Conservation (phyloP, 1,140 invertebrate genomes). For the Cardiocondyla obscurior region DNA sequence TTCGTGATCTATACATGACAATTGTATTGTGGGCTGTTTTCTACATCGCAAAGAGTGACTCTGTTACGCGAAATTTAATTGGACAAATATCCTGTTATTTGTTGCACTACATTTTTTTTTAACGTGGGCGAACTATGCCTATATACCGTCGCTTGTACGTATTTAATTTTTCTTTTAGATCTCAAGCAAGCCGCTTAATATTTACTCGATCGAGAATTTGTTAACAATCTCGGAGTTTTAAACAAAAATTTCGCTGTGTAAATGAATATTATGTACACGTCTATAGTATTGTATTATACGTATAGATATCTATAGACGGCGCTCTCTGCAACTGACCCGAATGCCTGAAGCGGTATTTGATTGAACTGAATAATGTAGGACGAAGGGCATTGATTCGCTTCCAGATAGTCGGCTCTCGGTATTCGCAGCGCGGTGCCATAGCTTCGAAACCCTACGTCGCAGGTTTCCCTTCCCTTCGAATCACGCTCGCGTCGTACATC, state of each 20-base stretch:
- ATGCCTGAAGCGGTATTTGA: constrained; percentile 76
- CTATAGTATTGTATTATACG: background rate
- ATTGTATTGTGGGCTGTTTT: background rate
- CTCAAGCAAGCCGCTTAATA: background rate
- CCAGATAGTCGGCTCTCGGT: constrained; percentile 66
- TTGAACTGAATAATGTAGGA: constrained; percentile 78
- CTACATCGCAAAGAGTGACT: background rate
- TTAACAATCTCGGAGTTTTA: background rate
- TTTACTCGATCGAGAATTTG: background rate
- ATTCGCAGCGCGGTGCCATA: constrained; percentile 51
- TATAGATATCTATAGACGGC: background rate
- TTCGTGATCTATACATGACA: constrained; percentile 42
- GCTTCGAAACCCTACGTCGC: constrained; percentile 14
- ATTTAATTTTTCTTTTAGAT: background rate
- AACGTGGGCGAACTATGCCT: background rate
- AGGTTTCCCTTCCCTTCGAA: constrained; percentile 8
- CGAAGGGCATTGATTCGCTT: constrained; percentile 78
- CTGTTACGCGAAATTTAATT: constrained; percentile 9
- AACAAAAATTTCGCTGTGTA: background rate
- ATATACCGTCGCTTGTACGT: background rate
- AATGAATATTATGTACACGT: background rate
- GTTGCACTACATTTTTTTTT: background rate
- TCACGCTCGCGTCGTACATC: constrained; percentile 34
- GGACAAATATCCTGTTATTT: background rate
- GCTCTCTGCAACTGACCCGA: constrained; percentile 67